phyloP scores from a whole-genome alignment of 1,140 invertebrate species.

The Drosophila eugracilis region DNA sequence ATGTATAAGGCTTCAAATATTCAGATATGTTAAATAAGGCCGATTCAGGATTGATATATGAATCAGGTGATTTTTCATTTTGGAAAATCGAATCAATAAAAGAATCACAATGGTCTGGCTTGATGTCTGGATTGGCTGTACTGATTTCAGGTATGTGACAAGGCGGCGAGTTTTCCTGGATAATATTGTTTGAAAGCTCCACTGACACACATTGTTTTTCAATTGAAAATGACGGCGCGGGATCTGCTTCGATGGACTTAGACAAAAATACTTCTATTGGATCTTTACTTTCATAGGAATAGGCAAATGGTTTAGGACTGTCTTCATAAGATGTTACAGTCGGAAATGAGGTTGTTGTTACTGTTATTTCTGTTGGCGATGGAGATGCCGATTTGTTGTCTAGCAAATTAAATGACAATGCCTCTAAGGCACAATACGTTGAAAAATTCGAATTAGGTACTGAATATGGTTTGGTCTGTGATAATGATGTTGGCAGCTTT shows the following conservation, averaged over 20 bases:
- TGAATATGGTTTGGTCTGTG: conserved; percentile 3
- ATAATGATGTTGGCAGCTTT: conserved; percentile 52
- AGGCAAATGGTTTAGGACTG: not conserved
- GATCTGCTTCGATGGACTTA: not conserved
- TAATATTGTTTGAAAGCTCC: conserved; percentile 9
- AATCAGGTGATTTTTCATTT: conserved; percentile 1
- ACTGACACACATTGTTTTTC: not conserved
- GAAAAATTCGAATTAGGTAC: conserved; percentile 6
- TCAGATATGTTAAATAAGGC: conserved; percentile 62
- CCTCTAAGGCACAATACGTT: conserved; percentile 2
- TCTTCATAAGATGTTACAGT: not conserved
- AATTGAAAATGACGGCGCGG: not conserved
- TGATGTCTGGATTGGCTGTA: not conserved
- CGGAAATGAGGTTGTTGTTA: not conserved
- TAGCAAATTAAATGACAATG: conserved; percentile 27
- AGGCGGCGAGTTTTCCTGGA: not conserved
- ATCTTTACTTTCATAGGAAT: conserved; percentile 3
- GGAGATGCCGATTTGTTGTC: conserved; percentile 4
- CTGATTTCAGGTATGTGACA: not conserved
- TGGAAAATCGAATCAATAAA: conserved; percentile 1
- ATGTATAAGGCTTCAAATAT: conserved; percentile 66
- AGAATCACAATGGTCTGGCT: not conserved
- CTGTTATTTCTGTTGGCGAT: not conserved
- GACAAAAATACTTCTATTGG: not conserved
- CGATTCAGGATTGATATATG: conserved; percentile 15